phyloP scores from a whole-genome alignment of 2,888 invertebrate genomes.

The Epirrhoe alternata region DNA sequence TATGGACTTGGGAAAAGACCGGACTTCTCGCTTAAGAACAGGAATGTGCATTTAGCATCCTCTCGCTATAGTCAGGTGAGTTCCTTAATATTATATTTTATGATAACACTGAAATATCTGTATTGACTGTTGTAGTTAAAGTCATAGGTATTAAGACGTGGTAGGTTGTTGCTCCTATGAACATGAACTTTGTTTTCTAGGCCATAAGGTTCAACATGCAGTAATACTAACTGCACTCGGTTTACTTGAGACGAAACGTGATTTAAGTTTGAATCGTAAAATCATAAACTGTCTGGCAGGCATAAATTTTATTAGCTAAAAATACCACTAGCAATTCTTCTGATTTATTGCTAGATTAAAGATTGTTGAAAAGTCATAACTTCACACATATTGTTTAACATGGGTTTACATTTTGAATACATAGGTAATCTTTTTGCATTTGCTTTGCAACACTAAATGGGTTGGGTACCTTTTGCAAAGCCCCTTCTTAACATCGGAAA shows the following conservation, averaged over 20 bases:
- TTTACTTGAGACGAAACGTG: background rate
- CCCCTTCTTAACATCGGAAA: too few relatives aligned
- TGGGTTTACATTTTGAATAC: too few relatives aligned
- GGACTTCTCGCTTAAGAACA: slow-evolving; percentile 78
- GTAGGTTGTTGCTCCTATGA: background rate
- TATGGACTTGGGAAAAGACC: slow-evolving; percentile 80
- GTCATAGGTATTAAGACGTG: background rate
- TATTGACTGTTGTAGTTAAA: too few relatives aligned
- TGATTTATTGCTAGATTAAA: too few relatives aligned
- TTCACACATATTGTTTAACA: too few relatives aligned
- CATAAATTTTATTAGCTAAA: background rate
- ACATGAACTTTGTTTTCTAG: background rate
- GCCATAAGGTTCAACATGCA: background rate
- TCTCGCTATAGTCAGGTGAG: slow-evolving; percentile 83
- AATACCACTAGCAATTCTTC: background rate
- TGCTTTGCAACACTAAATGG: too few relatives aligned
- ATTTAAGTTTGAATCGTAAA: background rate
- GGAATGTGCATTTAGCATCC: slow-evolving; percentile 80
- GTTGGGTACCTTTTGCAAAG: too few relatives aligned
- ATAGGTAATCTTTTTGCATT: too few relatives aligned
- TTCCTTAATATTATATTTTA: slow-evolving; percentile 17
- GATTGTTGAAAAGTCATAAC: too few relatives aligned
- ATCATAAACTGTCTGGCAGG: background rate
- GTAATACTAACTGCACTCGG: background rate
- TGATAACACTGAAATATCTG: background rate